Conservation (phyloP, 1,140 invertebrate genomes). For the Rhagoletis zephyria region DNA sequence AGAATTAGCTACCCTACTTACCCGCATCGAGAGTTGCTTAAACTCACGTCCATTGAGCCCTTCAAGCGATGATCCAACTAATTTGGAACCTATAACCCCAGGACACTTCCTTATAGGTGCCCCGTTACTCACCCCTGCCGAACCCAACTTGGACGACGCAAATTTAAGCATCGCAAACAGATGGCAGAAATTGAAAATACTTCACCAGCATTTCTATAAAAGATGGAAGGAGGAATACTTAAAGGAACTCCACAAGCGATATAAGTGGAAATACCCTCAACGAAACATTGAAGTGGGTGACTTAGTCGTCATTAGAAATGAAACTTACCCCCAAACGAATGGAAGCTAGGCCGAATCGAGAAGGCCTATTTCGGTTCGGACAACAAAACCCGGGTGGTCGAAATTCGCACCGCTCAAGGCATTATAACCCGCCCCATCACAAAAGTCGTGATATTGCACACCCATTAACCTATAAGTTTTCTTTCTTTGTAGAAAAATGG, state of each 20-base stretch:
- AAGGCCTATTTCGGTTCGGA: neutral
- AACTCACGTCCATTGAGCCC: too few species aligned
- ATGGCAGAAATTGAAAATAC: neutral
- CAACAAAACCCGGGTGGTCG: neutral
- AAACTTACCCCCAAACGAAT: neutral
- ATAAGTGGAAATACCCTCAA: slow-evolving; percentile 45
- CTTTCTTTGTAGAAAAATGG: neutral
- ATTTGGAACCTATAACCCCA: slow-evolving; percentile 33
- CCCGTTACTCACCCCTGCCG: neutral
- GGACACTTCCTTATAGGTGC: slow-evolving; percentile 52
- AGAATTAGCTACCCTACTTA: too few species aligned
- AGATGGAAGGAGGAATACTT: slow-evolving; percentile 54
- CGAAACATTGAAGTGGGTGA: neutral
- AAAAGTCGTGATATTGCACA: neutral
- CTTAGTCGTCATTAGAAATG: neutral
- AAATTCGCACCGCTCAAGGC: neutral
- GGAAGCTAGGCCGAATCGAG: neutral
- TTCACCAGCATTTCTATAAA: slow-evolving; percentile 38
- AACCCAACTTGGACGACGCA: neutral
- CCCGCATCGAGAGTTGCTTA: too few species aligned
- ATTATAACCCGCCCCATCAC: neutral
- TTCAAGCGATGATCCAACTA: slow-evolving; percentile 11
- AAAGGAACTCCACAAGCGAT: slow-evolving; percentile 45
- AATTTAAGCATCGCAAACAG: too few species aligned
- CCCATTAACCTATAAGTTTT: neutral